Evolutionary conservation across 2,113 vertebrate species (phyloP).

Genomic region (Malurus melanocephalus): DNA sequence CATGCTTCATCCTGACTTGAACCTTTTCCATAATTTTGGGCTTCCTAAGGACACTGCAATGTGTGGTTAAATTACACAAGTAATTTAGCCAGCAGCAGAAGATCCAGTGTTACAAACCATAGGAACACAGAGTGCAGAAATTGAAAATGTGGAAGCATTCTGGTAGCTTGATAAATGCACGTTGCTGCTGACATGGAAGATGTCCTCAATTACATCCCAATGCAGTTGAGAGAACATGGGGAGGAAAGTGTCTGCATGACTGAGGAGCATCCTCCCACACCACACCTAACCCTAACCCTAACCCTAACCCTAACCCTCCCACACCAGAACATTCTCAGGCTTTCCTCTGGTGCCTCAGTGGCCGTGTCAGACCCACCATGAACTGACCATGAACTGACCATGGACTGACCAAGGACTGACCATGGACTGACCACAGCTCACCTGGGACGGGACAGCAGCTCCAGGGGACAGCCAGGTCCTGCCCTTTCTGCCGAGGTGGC

Average conservation of each 20-base stretch:
- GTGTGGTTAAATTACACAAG: not conserved
- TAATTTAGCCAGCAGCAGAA: not conserved
- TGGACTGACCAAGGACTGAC: too few species aligned
- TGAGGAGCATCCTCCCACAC: not conserved
- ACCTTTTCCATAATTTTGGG: not conserved
- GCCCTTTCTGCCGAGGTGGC: not conserved
- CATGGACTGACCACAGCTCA: rapidly evolving
- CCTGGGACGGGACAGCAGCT: too few species aligned
- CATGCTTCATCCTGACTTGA: not conserved
- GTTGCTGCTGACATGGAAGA: not conserved
- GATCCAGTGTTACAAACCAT: not conserved
- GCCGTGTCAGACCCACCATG: rapidly evolving
- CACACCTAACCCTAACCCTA: too few species aligned
- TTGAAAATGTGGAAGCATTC: not conserved
- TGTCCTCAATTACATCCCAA: not conserved
- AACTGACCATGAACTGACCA: too few species aligned
- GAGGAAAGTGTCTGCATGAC: rapidly evolving
- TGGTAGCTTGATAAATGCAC: not conserved
- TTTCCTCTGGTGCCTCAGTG: rapidly evolving
- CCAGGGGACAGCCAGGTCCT: rapidly evolving
- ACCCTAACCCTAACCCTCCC: not conserved
- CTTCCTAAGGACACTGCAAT: not conserved
- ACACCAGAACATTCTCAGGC: not conserved
- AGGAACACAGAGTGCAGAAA: not conserved
- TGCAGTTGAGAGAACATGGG: rapidly evolving